Evolutionary conservation across 2,888 invertebrate genomes (phyloP).

Genomic region (Drosophila eohydei): DNA sequence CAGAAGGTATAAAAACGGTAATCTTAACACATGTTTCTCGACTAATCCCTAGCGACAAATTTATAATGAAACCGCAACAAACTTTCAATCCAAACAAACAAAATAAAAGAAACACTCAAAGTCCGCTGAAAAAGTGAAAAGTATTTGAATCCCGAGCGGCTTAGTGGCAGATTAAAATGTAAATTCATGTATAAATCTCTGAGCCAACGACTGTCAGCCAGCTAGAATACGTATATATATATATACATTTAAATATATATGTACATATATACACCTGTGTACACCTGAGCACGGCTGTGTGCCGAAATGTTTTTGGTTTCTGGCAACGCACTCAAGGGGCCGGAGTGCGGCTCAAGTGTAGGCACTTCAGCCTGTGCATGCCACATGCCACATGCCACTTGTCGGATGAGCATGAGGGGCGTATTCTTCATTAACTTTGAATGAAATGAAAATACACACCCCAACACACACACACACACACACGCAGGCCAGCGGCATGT

Average conservation of each 20-base stretch:
- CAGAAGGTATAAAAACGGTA: slow-evolving; percentile 3
- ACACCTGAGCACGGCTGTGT: slow-evolving; percentile 19
- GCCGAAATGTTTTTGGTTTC: slow-evolving; percentile 36
- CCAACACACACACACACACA: slow-evolving; percentile 13
- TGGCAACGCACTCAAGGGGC: slow-evolving; percentile 48
- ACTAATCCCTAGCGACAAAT: slow-evolving; percentile 70
- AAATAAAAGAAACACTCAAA: slow-evolving; percentile 15
- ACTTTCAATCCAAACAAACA: slow-evolving; percentile 59
- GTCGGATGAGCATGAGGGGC: slow-evolving; percentile 29
- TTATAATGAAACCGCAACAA: slow-evolving; percentile 69
- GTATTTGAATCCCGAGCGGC: slow-evolving; percentile 68
- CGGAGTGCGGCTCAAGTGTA: slow-evolving; percentile 44
- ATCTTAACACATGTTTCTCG: slow-evolving; percentile 44
- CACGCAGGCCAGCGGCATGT: slow-evolving; percentile 30
- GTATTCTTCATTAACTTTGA: slow-evolving; percentile 81
- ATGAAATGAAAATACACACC: slow-evolving; percentile 66
- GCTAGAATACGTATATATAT: slow-evolving; percentile 1
- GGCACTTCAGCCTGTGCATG: slow-evolving; percentile 42
- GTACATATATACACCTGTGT: not conserved
- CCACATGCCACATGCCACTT: slow-evolving; percentile 47
- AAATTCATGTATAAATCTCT: slow-evolving; percentile 69
- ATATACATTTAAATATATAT: not conserved
- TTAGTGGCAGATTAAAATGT: slow-evolving; percentile 77
- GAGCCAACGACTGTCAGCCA: slow-evolving; percentile 44
- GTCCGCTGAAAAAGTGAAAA: slow-evolving; percentile 51